These are phyloP conservation scores for Limenitis camilla DNA, from an alignment of 2,888 invertebrate species.

Conservation along the genomic window DNA sequence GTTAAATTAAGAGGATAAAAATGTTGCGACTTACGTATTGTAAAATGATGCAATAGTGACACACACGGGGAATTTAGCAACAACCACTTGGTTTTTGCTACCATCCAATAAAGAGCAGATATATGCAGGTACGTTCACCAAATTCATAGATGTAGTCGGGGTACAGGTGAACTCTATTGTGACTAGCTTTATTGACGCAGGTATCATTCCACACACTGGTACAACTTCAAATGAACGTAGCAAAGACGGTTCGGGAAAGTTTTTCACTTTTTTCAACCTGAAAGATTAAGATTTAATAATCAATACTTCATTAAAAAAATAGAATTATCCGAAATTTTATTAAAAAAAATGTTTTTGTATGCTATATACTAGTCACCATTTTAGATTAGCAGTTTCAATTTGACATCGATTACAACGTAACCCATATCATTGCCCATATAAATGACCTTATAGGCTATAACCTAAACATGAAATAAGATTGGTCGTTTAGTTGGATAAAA, in stretches of 20 bases:
- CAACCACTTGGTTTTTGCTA: slow-evolving; percentile 59
- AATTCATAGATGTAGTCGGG: slow-evolving; percentile 57
- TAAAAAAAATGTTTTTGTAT: neutral
- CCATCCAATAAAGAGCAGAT: slow-evolving; percentile 61
- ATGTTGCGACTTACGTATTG: slow-evolving; percentile 46
- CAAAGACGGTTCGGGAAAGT: slow-evolving; percentile 59
- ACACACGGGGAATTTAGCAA: slow-evolving; percentile 63
- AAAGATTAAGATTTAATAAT: neutral
- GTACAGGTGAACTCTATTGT: slow-evolving; percentile 56
- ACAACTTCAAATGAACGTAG: slow-evolving; percentile 49
- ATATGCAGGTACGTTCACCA: slow-evolving; percentile 56
- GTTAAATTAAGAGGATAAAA: neutral
- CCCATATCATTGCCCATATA: no score
- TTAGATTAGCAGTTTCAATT: no score
- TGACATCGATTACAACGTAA: no score
- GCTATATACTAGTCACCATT: no score
- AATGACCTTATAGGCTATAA: no score
- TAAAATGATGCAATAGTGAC: slow-evolving; percentile 64
- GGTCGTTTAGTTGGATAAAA: neutral
- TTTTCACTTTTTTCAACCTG: slow-evolving; percentile 63
- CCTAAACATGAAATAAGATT: no score
- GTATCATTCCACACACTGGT: slow-evolving; percentile 52
- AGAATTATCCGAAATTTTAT: neutral
- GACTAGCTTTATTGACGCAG: slow-evolving; percentile 41
- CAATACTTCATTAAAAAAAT: neutral